Base-by-base conservation (phyloP, 2,797 vertebrate genomes). In the Scolopax bukidnonensis region DNA sequence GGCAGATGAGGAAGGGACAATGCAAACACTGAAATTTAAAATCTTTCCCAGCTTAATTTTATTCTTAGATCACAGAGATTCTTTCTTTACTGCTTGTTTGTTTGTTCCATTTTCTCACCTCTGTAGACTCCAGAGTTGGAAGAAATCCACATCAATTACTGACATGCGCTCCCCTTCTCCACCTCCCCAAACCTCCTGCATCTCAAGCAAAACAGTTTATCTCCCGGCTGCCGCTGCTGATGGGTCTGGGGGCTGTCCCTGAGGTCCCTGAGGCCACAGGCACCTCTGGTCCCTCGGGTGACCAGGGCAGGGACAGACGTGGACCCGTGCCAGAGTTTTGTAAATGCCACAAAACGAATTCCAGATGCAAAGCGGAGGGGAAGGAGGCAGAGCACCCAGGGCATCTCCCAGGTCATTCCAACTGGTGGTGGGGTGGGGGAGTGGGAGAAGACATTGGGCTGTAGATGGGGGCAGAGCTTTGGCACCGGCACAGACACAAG, bases 1-100 rank as follows among this genome's bases (percentile, higher is more conserved):
- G 96, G 85, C 95, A 91, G 92, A 88, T 81, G 89, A 53, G 64
- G 78, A 53, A 24, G 74, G 24, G 70, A 36, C 32, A 61, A 38
- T 23, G 50, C 54, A 12, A 38, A 12, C 38, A 14, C 64, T 30
- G 76, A 64, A 68, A 51, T 74, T 54, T 67, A 80, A 91, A 92
- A 82, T 87, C 75, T 87, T 69, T 63, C 57, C 20, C 24, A 12
- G 64, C 70, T 91, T 74, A 24, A 32, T 64, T 84, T 43, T 87
- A 67, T 86, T 91, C 93, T 91, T 77, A 8, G 59, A 48, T 77
- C 74, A 8, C 48, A 33, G 79, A 83, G 79, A 70, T 83, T 50
- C 53, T 71, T 85, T 50, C 69, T 57, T 12, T 61, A 67, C 57
- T 56, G 25, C 57, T 59, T 33, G 56, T 32, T 68, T 64, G 36